Evolutionary conservation across 64 coral and sea anemone genomes (phyloP).

Genomic region (Stichodactyla mertensii): DNA sequence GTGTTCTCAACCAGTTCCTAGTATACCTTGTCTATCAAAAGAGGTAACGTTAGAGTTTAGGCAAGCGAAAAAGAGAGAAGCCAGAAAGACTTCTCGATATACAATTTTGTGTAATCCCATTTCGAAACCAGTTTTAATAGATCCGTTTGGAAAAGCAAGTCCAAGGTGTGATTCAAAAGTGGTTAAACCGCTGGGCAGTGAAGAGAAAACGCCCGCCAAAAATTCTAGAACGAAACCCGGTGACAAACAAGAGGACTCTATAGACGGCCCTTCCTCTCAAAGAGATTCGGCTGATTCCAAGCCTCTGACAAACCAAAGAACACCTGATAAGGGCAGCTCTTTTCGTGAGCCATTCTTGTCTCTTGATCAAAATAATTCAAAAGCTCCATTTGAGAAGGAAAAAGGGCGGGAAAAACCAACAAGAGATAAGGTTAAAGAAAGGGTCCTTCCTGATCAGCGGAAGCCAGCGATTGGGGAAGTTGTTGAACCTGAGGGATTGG

Average conservation of each 20-base stretch:
- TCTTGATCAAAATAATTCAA: background rate
- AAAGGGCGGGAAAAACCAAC: background rate
- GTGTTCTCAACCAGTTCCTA: conserved; percentile 6
- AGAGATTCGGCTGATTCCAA: background rate
- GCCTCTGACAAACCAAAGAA: background rate
- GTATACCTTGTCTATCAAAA: background rate
- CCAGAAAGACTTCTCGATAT: background rate
- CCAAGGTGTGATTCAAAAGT: background rate
- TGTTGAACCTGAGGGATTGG: background rate
- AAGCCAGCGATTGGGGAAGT: background rate
- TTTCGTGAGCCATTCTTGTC: background rate
- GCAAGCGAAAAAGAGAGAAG: background rate
- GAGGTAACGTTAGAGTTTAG: conserved; percentile 8
- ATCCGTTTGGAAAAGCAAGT: background rate
- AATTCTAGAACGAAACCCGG: background rate
- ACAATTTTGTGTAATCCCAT: background rate
- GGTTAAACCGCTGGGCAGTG: too few relatives aligned
- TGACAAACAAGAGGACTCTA: background rate
- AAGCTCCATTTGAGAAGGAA: background rate
- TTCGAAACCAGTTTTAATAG: background rate
- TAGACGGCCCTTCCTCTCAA: background rate
- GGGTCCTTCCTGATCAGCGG: background rate
- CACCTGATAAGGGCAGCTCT: background rate
- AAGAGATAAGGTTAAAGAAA: background rate
- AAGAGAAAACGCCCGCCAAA: background rate